phyloP scores from a whole-genome alignment of 2,888 invertebrate species.

The Seira musarum region DNA sequence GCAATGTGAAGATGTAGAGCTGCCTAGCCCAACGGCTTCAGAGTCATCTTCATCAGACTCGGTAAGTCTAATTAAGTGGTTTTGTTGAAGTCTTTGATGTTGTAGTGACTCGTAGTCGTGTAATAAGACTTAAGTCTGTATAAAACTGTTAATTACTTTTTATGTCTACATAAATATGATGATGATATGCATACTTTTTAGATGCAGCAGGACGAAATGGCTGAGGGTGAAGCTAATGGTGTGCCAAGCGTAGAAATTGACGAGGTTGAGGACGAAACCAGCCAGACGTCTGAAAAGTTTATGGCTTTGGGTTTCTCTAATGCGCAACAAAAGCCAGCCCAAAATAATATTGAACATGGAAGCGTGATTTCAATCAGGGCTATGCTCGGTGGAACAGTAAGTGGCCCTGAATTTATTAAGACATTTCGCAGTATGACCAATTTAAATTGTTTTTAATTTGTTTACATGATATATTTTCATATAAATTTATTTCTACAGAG shows the following conservation, averaged over 20 bases:
- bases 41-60: constrained; percentile 53
- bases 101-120: too few species aligned
- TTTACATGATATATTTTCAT: not conserved
- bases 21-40: constrained; percentile 26
- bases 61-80: constrained; percentile 15
- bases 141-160: not conserved
- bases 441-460: not conserved
- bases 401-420: too few species aligned
- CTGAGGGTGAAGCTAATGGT: not conserved
- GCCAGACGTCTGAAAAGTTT: constrained; percentile 44
- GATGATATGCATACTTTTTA: not conserved
- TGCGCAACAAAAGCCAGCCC: constrained; percentile 19
- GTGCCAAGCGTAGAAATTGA: constrained; percentile 49
- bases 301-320: constrained; percentile 53
- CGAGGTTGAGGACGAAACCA: constrained; percentile 49
- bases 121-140: too few species aligned
- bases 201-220: constrained; percentile 34
- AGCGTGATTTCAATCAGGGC: constrained; percentile 69
- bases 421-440: too few species aligned
- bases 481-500: constrained; percentile 67
- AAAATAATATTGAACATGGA: constrained; percentile 8
- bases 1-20: constrained; percentile 22
- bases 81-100: not conserved
- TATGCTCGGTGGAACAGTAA: constrained; percentile 62
- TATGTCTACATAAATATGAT: too few species aligned